Conservation (phyloP, 2,888 invertebrate species). For the Agriotes lineatus region DNA sequence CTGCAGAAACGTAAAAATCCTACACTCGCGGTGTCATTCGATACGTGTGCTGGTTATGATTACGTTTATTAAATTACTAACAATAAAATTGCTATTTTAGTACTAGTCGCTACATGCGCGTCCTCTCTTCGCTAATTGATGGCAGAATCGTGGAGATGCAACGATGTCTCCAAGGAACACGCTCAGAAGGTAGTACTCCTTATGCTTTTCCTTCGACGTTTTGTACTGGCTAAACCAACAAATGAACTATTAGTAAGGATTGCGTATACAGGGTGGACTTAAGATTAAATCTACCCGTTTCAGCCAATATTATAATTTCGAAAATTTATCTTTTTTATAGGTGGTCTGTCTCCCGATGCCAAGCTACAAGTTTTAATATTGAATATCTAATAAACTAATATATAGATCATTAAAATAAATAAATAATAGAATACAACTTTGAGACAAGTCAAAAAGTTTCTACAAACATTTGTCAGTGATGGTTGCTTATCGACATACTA, state of each 20-base stretch:
- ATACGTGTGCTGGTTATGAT: constrained; percentile 16
- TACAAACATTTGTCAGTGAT: too few species aligned
- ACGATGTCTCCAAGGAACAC: constrained; percentile 89
- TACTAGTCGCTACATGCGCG: constrained; percentile 57
- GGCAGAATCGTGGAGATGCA: constrained; percentile 83
- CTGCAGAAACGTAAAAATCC: constrained; percentile 13
- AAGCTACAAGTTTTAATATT: too few species aligned
- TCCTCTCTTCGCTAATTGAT: constrained; percentile 81
- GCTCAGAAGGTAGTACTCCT: constrained; percentile 87
- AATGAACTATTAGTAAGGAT: neutral
- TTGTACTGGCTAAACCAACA: constrained; percentile 79
- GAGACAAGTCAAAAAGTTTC: too few species aligned
- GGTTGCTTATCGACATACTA: too few species aligned
- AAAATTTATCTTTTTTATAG: too few species aligned
- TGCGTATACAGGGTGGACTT: too few species aligned
- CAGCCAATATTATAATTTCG: neutral
- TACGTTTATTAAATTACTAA: constrained; percentile 20
- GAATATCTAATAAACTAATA: too few species aligned
- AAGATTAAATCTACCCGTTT: neutral
- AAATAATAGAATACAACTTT: too few species aligned
- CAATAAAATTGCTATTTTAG: constrained; percentile 13
- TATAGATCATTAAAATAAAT: too few species aligned
- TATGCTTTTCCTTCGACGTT: constrained; percentile 78
- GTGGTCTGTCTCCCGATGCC: too few species aligned
- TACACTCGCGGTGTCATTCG: constrained; percentile 4